Base-by-base conservation (phyloP, 2,113 vertebrate species). In the Numenius arquata region DNA sequence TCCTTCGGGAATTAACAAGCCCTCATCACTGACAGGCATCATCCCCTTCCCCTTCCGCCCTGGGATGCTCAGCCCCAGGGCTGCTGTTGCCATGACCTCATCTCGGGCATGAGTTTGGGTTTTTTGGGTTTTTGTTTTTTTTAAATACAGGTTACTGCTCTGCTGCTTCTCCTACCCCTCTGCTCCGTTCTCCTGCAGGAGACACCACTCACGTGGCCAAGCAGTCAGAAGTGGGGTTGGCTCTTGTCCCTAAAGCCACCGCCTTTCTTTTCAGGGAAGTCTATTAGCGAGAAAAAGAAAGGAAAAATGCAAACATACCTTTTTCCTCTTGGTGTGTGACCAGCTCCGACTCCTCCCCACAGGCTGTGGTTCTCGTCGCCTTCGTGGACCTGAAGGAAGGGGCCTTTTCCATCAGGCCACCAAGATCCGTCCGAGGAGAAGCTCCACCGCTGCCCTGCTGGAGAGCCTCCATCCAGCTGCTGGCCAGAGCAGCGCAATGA, bases 121-220 rank as follows among this genome's bases (percentile, higher is more conserved):
- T 19, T 55, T 55, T n/a, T 34, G 10, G 47, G 47, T 50, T 50
- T 41, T 71, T 63, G 6, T 5, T 70, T 79, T 38, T 59, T n/a
- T 38, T 26, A 23, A n/a, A 29, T n/a, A 29, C 1, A 3, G 36
- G 9, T 68, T 79, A 53, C 7, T 6, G 21, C 25, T 50, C 9
- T 0, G 6, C 38, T 85, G 26, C 30, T 68, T 45, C 70, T 74
- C 41, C 7, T 5, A 19, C 16, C 36, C 58, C 40, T 13, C 23
- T 34, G 9, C 26, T 58, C 27, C 17, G 58, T 41, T 72, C 32
- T 29, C 3, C 16, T n/a, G 32, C 61, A 85, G 58, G 21, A 79
- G 34, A 25, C 30, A 7, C 32, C 34, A 29, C 5, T 15, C 11
- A 38, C 11, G 25, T 5, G 1, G 3, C 9, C 0, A 4, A 36